Evolutionary conservation across 2,113 vertebrate genomes (phyloP), one percentile per base, ranked within the genome.

Genomic region (Neotoma lepida): DNA sequence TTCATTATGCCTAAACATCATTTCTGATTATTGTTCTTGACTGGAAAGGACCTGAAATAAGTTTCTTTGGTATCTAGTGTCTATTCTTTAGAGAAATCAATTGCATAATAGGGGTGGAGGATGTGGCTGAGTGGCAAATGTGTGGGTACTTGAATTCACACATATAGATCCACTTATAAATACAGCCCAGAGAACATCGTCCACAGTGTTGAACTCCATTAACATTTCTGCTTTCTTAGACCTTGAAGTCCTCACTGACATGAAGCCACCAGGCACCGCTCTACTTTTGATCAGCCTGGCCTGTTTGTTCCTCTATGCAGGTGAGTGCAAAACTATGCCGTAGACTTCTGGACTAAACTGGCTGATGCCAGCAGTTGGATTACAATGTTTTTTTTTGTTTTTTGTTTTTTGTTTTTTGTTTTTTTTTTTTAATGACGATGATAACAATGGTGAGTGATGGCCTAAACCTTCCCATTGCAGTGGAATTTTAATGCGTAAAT

Each of bases 121-220:
- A 64, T 51, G 30, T 86, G 56, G 54, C 68, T 61, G 63, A 41
- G 39, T 85, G 77, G 58, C 70, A 90, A n/a, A 74, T 80, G 46
- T 86, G 41, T 51, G 84, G 80, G 63, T 81, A 78, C 66, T 84
- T 86, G 24, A 22, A 35, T 89, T 81, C n/a, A 17, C 70, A 76
- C 56, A 44, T 88, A 88, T 86, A 61, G 87, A 74, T 54, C 41
- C 56, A 77, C 85, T 82, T 97, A 96, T 95, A 96, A 96, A 95
- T 90, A 78, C 51, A 64, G 66, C 71, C 51, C 68, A 18, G 64
- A 73, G 71, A 70, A 73, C 58, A 51, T 10, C 51, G 46, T 46
- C 39, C 46, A 61, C 13, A 15, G 70, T 41, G 35, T 17, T 86
- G 64, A 56, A 90, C 9, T 64, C 70, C 74, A 18, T 41, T 86